A percentile compares a stretch with the other conserved stretches of the same genome.
Conservation (phyloP, 2,113 vertebrate species). For the Clarias macrocephalus region DNA sequence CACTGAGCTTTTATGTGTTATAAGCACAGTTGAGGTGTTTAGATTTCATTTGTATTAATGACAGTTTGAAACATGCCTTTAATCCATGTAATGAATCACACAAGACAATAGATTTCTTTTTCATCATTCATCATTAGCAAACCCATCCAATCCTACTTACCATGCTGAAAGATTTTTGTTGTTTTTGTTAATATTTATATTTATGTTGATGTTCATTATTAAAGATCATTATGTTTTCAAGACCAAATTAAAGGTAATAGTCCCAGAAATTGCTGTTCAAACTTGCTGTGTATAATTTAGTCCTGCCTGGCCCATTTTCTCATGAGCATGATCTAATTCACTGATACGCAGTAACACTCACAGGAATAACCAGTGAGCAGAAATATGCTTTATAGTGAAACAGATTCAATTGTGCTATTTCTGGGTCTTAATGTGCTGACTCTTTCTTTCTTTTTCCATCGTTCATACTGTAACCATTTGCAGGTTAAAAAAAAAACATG, state of each 20-base stretch:
- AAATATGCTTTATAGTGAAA: constrained; percentile 34
- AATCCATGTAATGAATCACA: not conserved
- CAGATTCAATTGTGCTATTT: constrained; percentile 43
- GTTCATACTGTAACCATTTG: not conserved
- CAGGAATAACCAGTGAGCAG: constrained; percentile 36
- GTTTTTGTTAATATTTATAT: not conserved
- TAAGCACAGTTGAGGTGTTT: not conserved
- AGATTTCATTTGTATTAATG: not conserved
- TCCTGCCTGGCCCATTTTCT: constrained; percentile 38
- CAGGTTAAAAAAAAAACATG: not conserved
- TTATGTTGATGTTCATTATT: not conserved
- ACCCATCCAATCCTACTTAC: not conserved
- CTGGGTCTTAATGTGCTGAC: constrained; percentile 38
- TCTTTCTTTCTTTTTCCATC: not conserved
- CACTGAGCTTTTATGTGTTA: not conserved
- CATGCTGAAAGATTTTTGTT: not conserved
- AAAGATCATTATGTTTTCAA: constrained; percentile 13
- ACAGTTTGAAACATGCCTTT: not conserved
- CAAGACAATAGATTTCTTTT: not conserved
- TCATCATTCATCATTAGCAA: not conserved
- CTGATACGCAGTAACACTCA: constrained; percentile 35
- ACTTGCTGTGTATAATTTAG: constrained; percentile 34
- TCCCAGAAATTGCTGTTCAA: constrained; percentile 11
- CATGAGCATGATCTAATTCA: constrained; percentile 44
- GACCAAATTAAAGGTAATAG: not conserved